Conservation (phyloP, 2,888 invertebrate genomes). For the Eupithecia insigniata region DNA sequence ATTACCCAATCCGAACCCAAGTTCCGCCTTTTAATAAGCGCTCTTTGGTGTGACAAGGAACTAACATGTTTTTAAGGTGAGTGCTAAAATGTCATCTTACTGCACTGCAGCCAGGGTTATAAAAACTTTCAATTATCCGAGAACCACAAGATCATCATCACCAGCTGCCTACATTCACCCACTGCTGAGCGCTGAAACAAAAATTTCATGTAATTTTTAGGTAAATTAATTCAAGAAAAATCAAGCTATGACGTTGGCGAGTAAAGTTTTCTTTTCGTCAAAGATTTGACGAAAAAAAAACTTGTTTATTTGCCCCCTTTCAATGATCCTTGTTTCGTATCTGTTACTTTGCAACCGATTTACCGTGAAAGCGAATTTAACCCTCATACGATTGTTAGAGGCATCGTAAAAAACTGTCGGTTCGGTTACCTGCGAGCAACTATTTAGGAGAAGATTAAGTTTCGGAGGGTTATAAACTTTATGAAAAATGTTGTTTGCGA, state of each 20-base stretch:
- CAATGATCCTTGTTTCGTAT: constrained; percentile 18
- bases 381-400: constrained; percentile 62
- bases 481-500: constrained; percentile 40
- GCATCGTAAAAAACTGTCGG: constrained; percentile 60
- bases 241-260: not conserved
- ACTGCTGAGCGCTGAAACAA: not conserved
- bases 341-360: constrained; percentile 56
- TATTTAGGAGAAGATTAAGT: constrained; percentile 57
- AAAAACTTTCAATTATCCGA: not conserved
- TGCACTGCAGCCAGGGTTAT: not conserved
- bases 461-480: constrained; percentile 50
- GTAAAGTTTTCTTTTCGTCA: too few relatives aligned
- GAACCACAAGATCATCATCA: not conserved
- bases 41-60: not conserved
- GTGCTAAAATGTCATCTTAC: not conserved
- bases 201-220: not conserved
- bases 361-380: constrained; percentile 74
- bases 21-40: not conserved
- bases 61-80: not conserved
- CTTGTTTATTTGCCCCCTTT: not conserved
- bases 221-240: not conserved
- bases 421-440: constrained; percentile 63
- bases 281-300: too few relatives aligned
- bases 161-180: not conserved
- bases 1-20: not conserved